Base-by-base conservation (phyloP, 2,888 invertebrate species). In the Loripinus fragilis region DNA sequence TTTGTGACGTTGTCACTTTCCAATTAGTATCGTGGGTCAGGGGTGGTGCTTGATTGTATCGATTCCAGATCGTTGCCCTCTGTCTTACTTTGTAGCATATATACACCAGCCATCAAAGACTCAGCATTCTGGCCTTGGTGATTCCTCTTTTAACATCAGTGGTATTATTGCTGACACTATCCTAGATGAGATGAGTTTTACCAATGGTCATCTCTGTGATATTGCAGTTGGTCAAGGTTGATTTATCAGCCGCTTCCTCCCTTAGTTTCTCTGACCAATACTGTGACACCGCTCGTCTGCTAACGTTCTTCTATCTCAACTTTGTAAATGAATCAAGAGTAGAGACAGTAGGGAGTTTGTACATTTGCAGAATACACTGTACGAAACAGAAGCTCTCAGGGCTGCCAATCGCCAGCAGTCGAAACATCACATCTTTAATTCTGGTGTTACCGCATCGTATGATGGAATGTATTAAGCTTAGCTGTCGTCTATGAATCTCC, bases 401-500 rank as follows among this genome's bases (percentile, higher is more conserved):
- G 28, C n/a, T n/a, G n/a, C n/a, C n/a, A n/a, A n/a, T n/a, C n/a
- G n/a, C n/a, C n/a, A n/a, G n/a, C n/a, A n/a, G n/a, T n/a, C n/a
- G n/a, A n/a, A n/a, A n/a, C n/a, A n/a, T n/a, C n/a, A n/a, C n/a
- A n/a, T n/a, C n/a, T n/a, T n/a, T n/a, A n/a, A n/a, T n/a, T n/a
- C n/a, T n/a, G n/a, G n/a, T n/a, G n/a, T n/a, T n/a, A n/a, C n/a
- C n/a, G n/a, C n/a, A n/a, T n/a, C n/a, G n/a, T n/a, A n/a, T n/a
- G n/a, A n/a, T n/a, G n/a, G n/a, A n/a, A n/a, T n/a, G n/a, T n/a
- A n/a, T n/a, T n/a, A n/a, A n/a, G n/a, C n/a, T n/a, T n/a, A n/a
- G n/a, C 38, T 68, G 68, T 68, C 68, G 67, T 28, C 48, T 74
- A 33, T 74, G 74, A 17, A 74, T 50, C 55, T 68, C 68, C 15